phyloP scores from a whole-genome alignment of 2,797 vertebrate genomes.

The Protosalanx chinensis region DNA sequence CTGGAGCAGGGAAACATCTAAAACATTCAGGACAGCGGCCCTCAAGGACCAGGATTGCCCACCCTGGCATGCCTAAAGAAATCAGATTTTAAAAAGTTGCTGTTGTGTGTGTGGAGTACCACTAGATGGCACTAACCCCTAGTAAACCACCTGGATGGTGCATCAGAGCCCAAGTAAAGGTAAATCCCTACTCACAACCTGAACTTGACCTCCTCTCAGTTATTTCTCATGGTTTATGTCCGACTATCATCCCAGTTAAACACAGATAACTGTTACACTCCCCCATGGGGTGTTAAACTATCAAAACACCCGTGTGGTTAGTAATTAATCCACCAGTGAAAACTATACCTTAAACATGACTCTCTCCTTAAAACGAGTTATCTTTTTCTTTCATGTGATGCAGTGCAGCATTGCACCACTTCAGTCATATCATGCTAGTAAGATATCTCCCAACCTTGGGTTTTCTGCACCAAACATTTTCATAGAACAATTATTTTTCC shows the following conservation, averaged over 20 bases:
- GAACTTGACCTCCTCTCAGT: conserved; percentile 71
- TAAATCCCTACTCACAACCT: conserved; percentile 51
- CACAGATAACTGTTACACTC: not conserved
- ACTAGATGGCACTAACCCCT: conserved; percentile 27
- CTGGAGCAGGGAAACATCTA: too few relatives aligned
- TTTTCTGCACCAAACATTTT: not conserved
- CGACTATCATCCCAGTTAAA: not conserved
- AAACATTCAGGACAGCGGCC: too few relatives aligned
- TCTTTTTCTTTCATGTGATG: not conserved
- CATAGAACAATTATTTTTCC: not conserved
- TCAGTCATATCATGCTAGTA: not conserved
- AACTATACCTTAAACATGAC: too few relatives aligned
- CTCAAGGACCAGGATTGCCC: too few relatives aligned
- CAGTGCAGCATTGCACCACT: not conserved
- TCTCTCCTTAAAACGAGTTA: not conserved
- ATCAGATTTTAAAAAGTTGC: not conserved
- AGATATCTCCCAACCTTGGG: not conserved
- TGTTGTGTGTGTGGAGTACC: not conserved
- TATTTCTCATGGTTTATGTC: not conserved
- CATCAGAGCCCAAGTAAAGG: conserved; percentile 4
- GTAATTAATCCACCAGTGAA: not conserved
- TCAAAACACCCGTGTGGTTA: not conserved
- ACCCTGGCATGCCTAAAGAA: not conserved
- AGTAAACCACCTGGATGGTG: not conserved
- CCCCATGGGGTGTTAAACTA: too few relatives aligned